These are phyloP conservation scores for Theonella swinhoei DNA, from an alignment of 37 sponge, comb jelly and placozoan genomes.

Conservation along the genomic window DNA sequence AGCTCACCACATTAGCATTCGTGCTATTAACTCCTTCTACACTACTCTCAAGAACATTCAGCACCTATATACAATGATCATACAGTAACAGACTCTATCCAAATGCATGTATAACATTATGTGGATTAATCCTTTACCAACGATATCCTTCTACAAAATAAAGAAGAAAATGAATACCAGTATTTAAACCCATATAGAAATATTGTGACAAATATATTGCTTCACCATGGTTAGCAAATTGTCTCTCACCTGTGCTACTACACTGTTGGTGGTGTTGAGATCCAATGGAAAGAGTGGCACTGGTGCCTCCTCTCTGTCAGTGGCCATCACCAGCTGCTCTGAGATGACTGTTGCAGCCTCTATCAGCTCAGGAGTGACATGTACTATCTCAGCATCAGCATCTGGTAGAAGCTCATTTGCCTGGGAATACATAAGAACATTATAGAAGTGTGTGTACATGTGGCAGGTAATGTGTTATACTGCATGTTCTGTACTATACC, in stretches of 20 bases:
- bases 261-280: conserved; percentile 5
- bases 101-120: not conserved
- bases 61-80: not conserved
- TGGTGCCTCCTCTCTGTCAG: too few species aligned
- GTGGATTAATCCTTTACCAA: not conserved
- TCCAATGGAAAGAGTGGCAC: conserved; percentile 9
- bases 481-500: too few species aligned
- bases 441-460: too few species aligned
- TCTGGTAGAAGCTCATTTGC: not conserved
- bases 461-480: too few species aligned
- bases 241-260: not conserved
- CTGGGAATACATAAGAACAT: not conserved
- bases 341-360: not conserved
- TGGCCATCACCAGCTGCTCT: not conserved
- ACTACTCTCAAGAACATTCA: conserved; percentile 2
- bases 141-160: too few species aligned
- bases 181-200: too few species aligned
- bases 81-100: not conserved
- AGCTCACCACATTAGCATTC: too few species aligned
- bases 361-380: not conserved
- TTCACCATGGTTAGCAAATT: too few species aligned
- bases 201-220: too few species aligned
- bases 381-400: not conserved
- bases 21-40: too few species aligned
- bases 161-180: too few species aligned